phyloP scores from a whole-genome alignment of 2,113 vertebrate genomes.

The Benthochromis sp. region DNA sequence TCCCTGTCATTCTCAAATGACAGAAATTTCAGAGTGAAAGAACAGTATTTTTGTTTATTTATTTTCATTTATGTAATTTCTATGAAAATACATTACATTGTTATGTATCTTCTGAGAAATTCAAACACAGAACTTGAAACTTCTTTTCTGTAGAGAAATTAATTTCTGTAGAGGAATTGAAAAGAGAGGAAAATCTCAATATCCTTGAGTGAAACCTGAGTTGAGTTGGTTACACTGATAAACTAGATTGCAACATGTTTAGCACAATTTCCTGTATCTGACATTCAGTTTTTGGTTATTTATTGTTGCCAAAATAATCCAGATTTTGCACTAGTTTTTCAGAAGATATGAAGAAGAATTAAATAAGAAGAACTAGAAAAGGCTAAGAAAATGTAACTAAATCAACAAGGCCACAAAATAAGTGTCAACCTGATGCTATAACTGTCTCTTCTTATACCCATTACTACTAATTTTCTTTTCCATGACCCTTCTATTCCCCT shows the following conservation, averaged over 20 bases:
- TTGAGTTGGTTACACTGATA: background rate
- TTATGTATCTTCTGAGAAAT: background rate
- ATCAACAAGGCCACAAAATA: background rate
- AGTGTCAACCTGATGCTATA: background rate
- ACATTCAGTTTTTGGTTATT: background rate
- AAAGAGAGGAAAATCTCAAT: background rate
- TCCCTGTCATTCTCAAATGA: background rate
- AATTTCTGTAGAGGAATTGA: background rate
- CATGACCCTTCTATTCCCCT: slow-evolving; percentile 7
- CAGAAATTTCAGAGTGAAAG: background rate
- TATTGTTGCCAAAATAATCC: background rate
- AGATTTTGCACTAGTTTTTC: background rate
- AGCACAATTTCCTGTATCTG: background rate
- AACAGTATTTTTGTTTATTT: background rate
- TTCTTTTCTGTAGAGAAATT: background rate
- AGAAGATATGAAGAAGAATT: background rate
- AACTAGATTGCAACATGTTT: background rate
- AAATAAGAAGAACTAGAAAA: background rate
- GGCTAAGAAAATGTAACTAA: background rate
- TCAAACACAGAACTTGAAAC: background rate
- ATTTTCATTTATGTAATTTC: background rate
- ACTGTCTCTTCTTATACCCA: background rate
- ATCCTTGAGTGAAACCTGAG: background rate
- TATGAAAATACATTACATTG: no score
- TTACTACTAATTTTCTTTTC: slow-evolving; percentile 30